These are phyloP conservation scores for Caerostris extrusa DNA, from an alignment of 1,140 invertebrate species.

Conservation along the genomic window DNA sequence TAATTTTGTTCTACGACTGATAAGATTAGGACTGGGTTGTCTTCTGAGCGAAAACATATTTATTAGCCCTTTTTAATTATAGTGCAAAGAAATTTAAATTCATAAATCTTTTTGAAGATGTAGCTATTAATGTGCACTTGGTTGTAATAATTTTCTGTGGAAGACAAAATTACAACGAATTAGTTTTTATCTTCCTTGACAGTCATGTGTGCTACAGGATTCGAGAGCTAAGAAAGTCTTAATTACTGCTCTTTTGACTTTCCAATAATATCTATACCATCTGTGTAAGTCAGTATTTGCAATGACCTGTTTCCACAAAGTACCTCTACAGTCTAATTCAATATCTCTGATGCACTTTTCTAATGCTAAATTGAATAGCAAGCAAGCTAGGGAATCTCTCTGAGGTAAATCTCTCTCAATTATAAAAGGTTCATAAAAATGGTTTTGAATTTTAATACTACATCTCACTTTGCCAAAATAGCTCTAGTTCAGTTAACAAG, in stretches of 20 bases:
- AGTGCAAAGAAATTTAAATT: too few relatives aligned
- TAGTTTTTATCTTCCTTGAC: neutral
- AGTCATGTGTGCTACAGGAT: neutral
- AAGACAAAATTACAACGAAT: neutral
- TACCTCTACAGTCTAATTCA: neutral
- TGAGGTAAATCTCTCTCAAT: neutral
- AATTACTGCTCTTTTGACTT: neutral
- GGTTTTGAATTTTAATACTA: neutral
- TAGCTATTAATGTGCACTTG: neutral
- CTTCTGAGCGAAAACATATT: too few relatives aligned
- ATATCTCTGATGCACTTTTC: neutral
- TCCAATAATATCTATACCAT: neutral
- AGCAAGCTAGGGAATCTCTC: neutral
- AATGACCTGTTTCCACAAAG: neutral
- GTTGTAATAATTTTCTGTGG: neutral
- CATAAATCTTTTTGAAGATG: too few relatives aligned
- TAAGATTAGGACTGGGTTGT: too few relatives aligned
- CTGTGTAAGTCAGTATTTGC: neutral
- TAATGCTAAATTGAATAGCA: neutral
- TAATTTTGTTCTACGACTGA: too few relatives aligned
- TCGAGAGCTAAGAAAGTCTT: neutral
- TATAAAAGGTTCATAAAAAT: neutral
- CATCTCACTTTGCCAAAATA: neutral
- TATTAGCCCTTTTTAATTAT: too few relatives aligned
- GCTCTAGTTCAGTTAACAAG: neutral